Evolutionary conservation across 2,113 vertebrate genomes (phyloP).

Genomic region (Tragelaphus strepsiceros): DNA sequence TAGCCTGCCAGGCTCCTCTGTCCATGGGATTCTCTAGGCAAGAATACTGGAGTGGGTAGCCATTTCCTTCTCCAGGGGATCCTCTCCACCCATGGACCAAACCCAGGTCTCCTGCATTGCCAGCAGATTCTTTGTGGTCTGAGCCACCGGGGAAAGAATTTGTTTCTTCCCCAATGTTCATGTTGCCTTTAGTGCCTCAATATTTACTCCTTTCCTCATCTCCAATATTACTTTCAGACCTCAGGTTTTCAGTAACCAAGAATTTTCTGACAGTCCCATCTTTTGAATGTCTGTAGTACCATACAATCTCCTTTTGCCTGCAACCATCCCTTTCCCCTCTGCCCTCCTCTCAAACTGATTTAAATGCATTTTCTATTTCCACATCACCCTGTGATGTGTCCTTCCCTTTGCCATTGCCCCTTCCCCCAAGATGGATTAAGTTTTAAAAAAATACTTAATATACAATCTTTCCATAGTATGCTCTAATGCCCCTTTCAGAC

Average conservation of each 20-base stretch:
- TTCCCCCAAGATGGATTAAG: neutral
- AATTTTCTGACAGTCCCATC: neutral
- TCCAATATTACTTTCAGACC: neutral
- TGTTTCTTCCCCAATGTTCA: neutral
- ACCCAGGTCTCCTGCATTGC: neutral
- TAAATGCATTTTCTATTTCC: neutral
- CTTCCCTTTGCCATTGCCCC: neutral
- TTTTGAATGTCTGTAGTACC: neutral
- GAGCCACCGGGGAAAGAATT: neutral
- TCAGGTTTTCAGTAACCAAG: neutral
- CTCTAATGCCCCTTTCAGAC: neutral
- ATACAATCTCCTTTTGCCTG: neutral
- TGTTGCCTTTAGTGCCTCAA: neutral
- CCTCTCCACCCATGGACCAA: neutral
- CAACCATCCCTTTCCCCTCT: neutral
- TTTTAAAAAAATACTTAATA: neutral
- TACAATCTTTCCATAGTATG: neutral
- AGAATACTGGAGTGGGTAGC: neutral
- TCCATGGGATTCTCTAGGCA: neutral
- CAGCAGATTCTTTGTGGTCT: neutral
- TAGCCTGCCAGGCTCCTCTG: neutral
- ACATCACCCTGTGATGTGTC: neutral
- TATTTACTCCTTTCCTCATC: neutral
- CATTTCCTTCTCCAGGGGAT: neutral
- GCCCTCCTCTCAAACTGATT: neutral